phyloP scores from a whole-genome alignment of 2,113 vertebrate species.

The Holacanthus passer region DNA sequence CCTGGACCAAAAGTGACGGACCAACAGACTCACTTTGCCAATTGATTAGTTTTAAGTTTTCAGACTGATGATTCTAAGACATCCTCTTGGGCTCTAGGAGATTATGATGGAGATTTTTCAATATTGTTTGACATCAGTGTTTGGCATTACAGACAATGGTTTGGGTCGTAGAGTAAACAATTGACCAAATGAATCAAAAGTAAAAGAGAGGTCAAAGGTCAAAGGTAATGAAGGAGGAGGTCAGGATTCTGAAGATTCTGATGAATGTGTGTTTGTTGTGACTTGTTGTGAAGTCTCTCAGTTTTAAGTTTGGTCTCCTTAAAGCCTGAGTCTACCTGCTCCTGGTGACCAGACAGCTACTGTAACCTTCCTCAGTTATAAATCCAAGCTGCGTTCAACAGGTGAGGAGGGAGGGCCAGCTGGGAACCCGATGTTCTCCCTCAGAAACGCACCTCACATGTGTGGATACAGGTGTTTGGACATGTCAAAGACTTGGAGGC shows the following conservation, averaged over 20 bases:
- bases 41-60: neutral
- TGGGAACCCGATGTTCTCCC: constrained; percentile 47
- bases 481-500: constrained; percentile 44
- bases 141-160: neutral
- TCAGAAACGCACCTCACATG: constrained; percentile 39
- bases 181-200: neutral
- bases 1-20: neutral
- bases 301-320: constrained; percentile 2
- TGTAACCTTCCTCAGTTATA: constrained; percentile 17
- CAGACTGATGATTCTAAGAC: neutral
- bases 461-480: constrained; percentile 63
- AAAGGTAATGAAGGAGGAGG: neutral
- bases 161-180: neutral
- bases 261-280: too few relatives aligned
- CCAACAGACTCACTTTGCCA: neutral
- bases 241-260: too few relatives aligned
- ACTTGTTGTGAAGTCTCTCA: too few relatives aligned
- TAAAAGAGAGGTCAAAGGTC: neutral
- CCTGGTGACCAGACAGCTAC: constrained; percentile 28
- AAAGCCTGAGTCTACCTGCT: neutral
- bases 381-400: constrained; percentile 52
- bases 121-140: neutral
- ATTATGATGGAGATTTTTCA: neutral
- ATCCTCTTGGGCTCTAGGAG: neutral
- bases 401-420: constrained; percentile 51